These are phyloP conservation scores for Lamellibrachia luymesi DNA, from an alignment of 1,140 invertebrate species.

Conservation along the genomic window DNA sequence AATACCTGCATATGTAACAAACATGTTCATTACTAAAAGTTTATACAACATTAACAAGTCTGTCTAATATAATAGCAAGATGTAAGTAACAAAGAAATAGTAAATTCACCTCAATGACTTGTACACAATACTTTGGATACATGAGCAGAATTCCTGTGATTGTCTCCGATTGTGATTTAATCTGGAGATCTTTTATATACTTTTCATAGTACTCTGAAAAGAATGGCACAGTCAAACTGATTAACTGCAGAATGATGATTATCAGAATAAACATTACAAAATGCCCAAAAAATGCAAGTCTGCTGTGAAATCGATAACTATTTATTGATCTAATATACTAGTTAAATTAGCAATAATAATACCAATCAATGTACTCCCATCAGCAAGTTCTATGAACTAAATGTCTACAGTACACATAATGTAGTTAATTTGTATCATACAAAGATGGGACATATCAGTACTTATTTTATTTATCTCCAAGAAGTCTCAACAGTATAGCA, in stretches of 20 bases:
- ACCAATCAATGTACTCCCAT: too few relatives aligned
- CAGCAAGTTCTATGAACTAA: too few relatives aligned
- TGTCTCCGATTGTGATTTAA: conserved; percentile 40
- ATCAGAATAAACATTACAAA: background rate
- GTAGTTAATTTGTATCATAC: too few relatives aligned
- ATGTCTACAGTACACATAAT: too few relatives aligned
- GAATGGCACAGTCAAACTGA: background rate
- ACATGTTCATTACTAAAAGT: background rate
- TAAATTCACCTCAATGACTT: conserved; percentile 45
- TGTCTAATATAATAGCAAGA: background rate
- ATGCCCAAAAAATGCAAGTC: background rate
- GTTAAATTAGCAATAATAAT: too few relatives aligned
- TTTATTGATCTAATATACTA: too few relatives aligned
- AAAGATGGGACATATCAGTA: too few relatives aligned
- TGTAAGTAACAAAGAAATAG: background rate
- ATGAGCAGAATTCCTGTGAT: conserved; percentile 47
- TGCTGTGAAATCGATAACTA: too few relatives aligned
- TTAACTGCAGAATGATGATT: conserved; percentile 4
- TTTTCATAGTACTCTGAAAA: conserved; percentile 46
- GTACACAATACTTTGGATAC: conserved; percentile 47
- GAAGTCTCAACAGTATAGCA: too few relatives aligned
- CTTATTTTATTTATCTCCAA: too few relatives aligned
- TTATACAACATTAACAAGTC: background rate
- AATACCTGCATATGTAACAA: background rate
- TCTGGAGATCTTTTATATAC: conserved; percentile 42